phyloP scores from a whole-genome alignment of 2,113 vertebrate genomes.

The Kobus ellipsiprymnus region DNA sequence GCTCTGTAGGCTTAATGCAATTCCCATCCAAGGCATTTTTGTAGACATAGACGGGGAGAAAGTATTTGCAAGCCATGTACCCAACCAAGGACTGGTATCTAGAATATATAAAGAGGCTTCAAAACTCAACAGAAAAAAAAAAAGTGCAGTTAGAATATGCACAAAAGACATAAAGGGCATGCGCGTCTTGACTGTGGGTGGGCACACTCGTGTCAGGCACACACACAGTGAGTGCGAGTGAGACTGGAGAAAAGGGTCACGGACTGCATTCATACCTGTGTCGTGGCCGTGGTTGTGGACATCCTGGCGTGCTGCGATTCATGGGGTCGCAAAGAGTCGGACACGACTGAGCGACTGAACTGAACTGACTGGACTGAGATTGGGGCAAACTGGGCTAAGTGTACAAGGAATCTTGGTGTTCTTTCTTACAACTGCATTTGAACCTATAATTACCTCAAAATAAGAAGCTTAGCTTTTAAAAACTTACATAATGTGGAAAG shows the following conservation, averaged over 20 bases:
- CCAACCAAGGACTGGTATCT: neutral
- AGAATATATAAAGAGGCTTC: neutral
- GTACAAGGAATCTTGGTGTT: neutral
- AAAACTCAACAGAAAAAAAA: neutral
- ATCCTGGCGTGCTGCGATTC: no score
- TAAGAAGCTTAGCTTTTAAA: neutral
- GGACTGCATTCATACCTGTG: rapidly evolving
- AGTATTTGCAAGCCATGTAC: neutral
- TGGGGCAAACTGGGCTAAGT: neutral
- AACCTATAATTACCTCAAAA: neutral
- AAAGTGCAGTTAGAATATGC: neutral
- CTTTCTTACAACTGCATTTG: neutral
- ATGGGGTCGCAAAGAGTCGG: no score
- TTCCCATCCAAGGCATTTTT: neutral
- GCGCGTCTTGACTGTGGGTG: no score
- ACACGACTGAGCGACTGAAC: no score
- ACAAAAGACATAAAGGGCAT: neutral
- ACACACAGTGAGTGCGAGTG: rapidly evolving
- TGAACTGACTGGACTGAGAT: no score
- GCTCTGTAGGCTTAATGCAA: neutral
- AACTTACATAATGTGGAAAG: neutral
- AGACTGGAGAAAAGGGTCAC: rapidly evolving
- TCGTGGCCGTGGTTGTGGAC: neutral
- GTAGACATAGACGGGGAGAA: neutral
- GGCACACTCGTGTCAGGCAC: rapidly evolving